Conservation (phyloP, 2,113 vertebrate species). For the Acrocephalus arundinaceus region DNA sequence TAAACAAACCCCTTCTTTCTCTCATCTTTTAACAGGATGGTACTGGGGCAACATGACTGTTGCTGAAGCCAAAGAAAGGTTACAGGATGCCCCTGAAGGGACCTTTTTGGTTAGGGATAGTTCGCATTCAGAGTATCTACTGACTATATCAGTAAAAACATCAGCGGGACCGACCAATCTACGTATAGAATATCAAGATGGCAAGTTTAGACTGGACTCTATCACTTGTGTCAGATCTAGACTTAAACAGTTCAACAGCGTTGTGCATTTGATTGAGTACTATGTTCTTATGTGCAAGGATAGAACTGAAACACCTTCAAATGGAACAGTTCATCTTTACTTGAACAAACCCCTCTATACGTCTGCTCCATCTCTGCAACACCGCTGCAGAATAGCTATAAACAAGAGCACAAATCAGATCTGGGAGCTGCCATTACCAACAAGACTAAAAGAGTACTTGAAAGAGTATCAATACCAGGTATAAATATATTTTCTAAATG, state of each 20-base stretch:
- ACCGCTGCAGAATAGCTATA: slow-evolving; percentile 89
- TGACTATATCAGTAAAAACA: slow-evolving; percentile 96
- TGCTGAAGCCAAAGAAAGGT: slow-evolving; percentile 91
- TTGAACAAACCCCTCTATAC: slow-evolving; percentile 90
- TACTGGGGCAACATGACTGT: slow-evolving; percentile 96
- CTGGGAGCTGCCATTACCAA: slow-evolving; percentile 88
- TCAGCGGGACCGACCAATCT: slow-evolving; percentile 94
- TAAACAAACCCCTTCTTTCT: slow-evolving; percentile 35
- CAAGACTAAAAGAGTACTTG: slow-evolving; percentile 91
- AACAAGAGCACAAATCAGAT: slow-evolving; percentile 84
- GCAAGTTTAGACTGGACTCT: slow-evolving; percentile 96
- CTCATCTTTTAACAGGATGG: slow-evolving; percentile 82
- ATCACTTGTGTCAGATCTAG: slow-evolving; percentile 90
- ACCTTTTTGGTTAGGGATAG: slow-evolving; percentile 95
- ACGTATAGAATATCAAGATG: slow-evolving; percentile 91
- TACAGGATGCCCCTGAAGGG: slow-evolving; percentile 88
- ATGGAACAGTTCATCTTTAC: slow-evolving; percentile 91
- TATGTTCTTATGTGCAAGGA: slow-evolving; percentile 90
- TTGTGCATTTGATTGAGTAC: slow-evolving; percentile 94
- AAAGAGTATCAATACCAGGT: slow-evolving; percentile 91
- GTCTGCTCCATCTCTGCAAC: slow-evolving; percentile 84
- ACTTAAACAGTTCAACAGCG: slow-evolving; percentile 93
- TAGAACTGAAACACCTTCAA: slow-evolving; percentile 77
- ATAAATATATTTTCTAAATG: slow-evolving; percentile 73
- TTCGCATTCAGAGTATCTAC: slow-evolving; percentile 91